Base-by-base conservation (phyloP, 2,113 vertebrate genomes). In the Platysternon megacephalum region DNA sequence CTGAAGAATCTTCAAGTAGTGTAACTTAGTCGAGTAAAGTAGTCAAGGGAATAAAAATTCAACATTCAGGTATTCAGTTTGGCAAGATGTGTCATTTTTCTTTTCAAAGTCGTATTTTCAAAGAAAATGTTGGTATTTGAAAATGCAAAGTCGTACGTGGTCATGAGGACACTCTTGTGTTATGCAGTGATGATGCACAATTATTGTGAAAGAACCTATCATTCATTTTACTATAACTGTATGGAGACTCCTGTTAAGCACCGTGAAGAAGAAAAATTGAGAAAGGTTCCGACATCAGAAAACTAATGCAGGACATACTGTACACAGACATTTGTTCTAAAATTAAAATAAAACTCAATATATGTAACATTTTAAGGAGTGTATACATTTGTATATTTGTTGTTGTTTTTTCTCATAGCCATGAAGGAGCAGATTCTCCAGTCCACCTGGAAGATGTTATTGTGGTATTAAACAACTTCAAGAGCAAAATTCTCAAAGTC, bases 401-500 rank as follows among this genome's bases (percentile, higher is more conserved):
- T 68, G 12, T 79, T 42, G 86, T 21, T 94, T 89, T 85, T 90
- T 28, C 56, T 96, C 93, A 82, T 96, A 99, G 99, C 79, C 99
- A 99, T 44, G 98, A 99, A 98, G 99, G 99, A 92, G 98, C 99
- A 11, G 99, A 99, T 97, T 99, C 99, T 68, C 97, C 98, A 29
- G 96, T 97, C 56, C 98, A 98, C 61, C 88, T 96, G 14, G 97
- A 96, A 65, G 98, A 99, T 42, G 97, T 99, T 86, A 93, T 97
- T 16, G 99, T 99, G n/a, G 97, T 99, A 46, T 97, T 99, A 91
- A 99, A 99, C 97, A 99, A 98, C 96, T 99, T 99, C 98, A 99
- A 98, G 97, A 99, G 99, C 98, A 99, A 99, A 98, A 99, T 99
- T 94, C 98, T 99, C 97, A 99, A 99, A 99, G 98, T 99, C 89